Evolutionary conservation across 2,888 invertebrate genomes (phyloP).

Genomic region (Vanessa cardui): DNA sequence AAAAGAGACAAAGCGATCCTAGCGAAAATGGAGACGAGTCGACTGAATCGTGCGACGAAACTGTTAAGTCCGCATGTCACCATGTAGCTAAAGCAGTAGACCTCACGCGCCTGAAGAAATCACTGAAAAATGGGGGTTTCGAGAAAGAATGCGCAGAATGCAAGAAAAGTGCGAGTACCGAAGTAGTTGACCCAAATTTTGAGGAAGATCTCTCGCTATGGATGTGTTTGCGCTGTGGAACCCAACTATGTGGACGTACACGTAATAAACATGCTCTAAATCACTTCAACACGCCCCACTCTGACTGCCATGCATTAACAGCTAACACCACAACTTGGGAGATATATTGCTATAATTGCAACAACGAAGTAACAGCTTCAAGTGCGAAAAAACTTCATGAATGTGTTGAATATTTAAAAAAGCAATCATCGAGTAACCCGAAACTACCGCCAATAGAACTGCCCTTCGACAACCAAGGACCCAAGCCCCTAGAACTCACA

Average conservation of each 20-base stretch:
- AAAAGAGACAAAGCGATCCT: conserved; percentile 87
- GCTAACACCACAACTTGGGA: conserved; percentile 88
- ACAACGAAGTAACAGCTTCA: conserved; percentile 85
- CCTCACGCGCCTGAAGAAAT: conserved; percentile 82
- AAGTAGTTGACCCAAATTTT: conserved; percentile 71
- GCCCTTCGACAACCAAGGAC: conserved; percentile 41
- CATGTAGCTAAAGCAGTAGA: conserved; percentile 88
- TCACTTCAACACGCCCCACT: conserved; percentile 89
- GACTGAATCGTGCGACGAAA: conserved; percentile 88
- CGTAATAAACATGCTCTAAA: conserved; percentile 87
- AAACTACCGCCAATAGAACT: conserved; percentile 65
- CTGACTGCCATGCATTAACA: conserved; percentile 89
- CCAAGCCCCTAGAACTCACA: conserved; percentile 50
- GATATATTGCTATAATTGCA: conserved; percentile 91
- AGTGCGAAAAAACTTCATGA: conserved; percentile 87
- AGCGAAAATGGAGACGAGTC: conserved; percentile 85
- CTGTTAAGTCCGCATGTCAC: conserved; percentile 84
- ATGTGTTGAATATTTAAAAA: conserved; percentile 88
- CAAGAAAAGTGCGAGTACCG: conserved; percentile 73
- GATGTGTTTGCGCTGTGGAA: conserved; percentile 92
- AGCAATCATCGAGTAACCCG: conserved; percentile 68
- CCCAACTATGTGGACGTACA: conserved; percentile 88
- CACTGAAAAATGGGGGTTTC: conserved; percentile 78
- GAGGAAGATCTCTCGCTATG: conserved; percentile 84
- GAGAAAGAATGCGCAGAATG: conserved; percentile 83